These are phyloP conservation scores for Ptilodon capucinus DNA, from an alignment of 2,888 invertebrate species.

Conservation along the genomic window DNA sequence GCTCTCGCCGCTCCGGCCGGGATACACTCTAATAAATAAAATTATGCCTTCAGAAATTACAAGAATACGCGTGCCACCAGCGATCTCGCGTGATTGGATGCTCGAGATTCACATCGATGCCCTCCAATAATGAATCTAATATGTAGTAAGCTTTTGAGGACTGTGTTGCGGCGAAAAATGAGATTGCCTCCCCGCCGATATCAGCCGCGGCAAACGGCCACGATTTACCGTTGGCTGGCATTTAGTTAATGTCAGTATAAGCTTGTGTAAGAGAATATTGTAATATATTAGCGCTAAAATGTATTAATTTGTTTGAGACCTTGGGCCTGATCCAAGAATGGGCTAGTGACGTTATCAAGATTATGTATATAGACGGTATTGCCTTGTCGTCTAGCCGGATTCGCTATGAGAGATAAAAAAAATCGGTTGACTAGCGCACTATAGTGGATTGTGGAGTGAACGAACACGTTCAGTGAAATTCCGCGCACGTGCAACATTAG, in stretches of 20 bases:
- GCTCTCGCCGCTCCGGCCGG: slow-evolving; percentile 69
- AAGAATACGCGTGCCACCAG: slow-evolving; percentile 75
- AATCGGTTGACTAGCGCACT: slow-evolving; percentile 21
- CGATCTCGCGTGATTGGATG: slow-evolving; percentile 78
- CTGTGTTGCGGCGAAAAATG: slow-evolving; percentile 48
- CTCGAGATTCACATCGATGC: slow-evolving; percentile 75
- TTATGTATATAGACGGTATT: background rate
- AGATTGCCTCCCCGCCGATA: slow-evolving; percentile 38
- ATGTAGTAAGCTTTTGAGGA: slow-evolving; percentile 66
- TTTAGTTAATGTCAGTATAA: slow-evolving; percentile 29
- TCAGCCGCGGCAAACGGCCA: slow-evolving; percentile 25
- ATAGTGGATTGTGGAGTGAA: slow-evolving; percentile 31
- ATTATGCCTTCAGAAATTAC: slow-evolving; percentile 82
- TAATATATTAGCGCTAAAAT: slow-evolving; percentile 29
- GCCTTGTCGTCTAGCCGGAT: slow-evolving; percentile 4
- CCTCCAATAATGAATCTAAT: slow-evolving; percentile 75
- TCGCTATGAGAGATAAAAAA: slow-evolving; percentile 23
- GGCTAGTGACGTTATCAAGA: background rate
- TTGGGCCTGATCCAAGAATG: slow-evolving; percentile 29
- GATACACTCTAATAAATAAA: slow-evolving; percentile 81
- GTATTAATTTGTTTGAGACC: slow-evolving; percentile 30
- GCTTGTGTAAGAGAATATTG: slow-evolving; percentile 27
- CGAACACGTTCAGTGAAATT: slow-evolving; percentile 28
- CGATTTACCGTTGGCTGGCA: slow-evolving; percentile 27
- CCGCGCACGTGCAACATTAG: slow-evolving; percentile 36